phyloP scores from a whole-genome alignment of 2,113 vertebrate genomes.

The Glaucidium brasilianum region DNA sequence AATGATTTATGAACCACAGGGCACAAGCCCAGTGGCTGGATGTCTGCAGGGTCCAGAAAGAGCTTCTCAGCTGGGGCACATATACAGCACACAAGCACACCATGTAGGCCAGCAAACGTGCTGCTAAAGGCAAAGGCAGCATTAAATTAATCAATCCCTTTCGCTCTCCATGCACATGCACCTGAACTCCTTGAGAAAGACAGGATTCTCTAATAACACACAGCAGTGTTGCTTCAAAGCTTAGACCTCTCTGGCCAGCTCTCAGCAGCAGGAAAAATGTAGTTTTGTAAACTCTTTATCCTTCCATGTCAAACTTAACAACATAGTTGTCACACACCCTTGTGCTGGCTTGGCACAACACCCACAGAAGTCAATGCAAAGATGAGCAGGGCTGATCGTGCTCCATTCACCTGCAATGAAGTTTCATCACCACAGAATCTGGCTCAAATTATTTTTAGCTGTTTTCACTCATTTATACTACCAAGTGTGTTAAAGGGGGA shows the following conservation, averaged over 20 bases:
- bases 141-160: neutral
- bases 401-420: neutral
- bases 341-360: neutral
- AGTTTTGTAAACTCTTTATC: neutral
- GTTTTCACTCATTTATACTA: neutral
- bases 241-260: neutral
- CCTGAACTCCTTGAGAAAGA: neutral
- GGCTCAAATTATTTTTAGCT: neutral
- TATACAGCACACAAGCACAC: accelerated
- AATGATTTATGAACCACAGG: neutral
- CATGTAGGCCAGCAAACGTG: accelerated
- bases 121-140: neutral
- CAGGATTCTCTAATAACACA: neutral
- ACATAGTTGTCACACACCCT: neutral
- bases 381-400: neutral
- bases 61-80: neutral
- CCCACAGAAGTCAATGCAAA: neutral
- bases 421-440: neutral
- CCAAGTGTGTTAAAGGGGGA: neutral
- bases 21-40: neutral
- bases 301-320: neutral
- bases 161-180: neutral
- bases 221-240: neutral
- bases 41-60: neutral
- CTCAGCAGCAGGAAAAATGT: neutral